phyloP scores from a whole-genome alignment of 2,888 invertebrate species.

The Euproctis similis region DNA sequence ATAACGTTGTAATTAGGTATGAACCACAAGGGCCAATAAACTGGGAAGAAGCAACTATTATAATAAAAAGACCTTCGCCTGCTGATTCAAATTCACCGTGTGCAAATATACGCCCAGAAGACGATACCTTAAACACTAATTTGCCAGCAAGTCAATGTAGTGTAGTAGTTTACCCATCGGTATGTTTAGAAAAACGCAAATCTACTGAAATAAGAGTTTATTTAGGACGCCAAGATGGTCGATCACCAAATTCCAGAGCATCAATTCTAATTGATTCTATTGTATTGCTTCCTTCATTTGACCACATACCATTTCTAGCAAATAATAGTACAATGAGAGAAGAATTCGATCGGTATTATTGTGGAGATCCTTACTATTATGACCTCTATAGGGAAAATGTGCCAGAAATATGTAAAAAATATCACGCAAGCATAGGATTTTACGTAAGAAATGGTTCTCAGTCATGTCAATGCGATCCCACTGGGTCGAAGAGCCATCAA shows the following conservation, averaged over 20 bases:
- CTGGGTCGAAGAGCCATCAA: constrained; percentile 93
- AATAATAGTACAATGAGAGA: constrained; percentile 79
- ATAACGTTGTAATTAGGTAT: constrained; percentile 92
- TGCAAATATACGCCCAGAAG: constrained; percentile 82
- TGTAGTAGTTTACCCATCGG: constrained; percentile 82
- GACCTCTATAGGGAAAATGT: constrained; percentile 77
- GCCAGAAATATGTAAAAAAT: constrained; percentile 87
- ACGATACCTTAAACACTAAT: constrained; percentile 82
- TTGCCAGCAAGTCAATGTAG: constrained; percentile 82
- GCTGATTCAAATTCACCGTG: constrained; percentile 89
- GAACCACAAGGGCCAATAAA: constrained; percentile 85
- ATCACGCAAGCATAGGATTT: constrained; percentile 90
- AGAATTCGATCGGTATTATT: constrained; percentile 87
- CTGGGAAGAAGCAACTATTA: constrained; percentile 91
- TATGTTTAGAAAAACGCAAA: constrained; percentile 93
- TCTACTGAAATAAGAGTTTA: constrained; percentile 89
- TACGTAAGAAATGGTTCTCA: constrained; percentile 89
- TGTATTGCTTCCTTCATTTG: constrained; percentile 86
- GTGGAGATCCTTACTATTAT: constrained; percentile 85
- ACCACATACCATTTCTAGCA: constrained; percentile 85
- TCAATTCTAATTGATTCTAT: constrained; percentile 96
- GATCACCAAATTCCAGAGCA: constrained; percentile 84
- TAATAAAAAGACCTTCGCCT: constrained; percentile 82
- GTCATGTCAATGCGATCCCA: constrained; percentile 94
- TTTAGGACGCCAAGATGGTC: constrained; percentile 85